Base-by-base conservation (phyloP, 2,888 invertebrate species). In the Caenorhabditis wallacei region DNA sequence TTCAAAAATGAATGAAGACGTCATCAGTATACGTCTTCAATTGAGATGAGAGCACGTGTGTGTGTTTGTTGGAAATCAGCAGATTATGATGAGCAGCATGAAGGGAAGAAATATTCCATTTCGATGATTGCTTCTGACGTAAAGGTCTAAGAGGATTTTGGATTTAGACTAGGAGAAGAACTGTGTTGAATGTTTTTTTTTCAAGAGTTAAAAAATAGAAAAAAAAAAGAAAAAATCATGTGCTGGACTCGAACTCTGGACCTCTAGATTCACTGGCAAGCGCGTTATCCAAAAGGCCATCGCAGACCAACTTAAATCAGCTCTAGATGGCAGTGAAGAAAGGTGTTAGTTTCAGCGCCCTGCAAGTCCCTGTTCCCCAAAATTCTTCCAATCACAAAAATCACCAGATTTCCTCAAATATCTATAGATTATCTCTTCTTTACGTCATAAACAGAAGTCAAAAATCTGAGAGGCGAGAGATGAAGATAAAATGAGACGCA, bases 11-110 rank as follows among this genome's bases (percentile, higher is more conserved):
- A 35, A 4, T 35, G 40, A 40, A 40, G 24, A 22, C 59, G 37
- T 61, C 59, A 40, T 61, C 59, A 40, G 22, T n/a, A 57, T 35
- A 57, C 57, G 57, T 57, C 35, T 57, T 57, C 57, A 48, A 18
- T n/a, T n/a, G n/a, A n/a, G 18, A 26, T 22, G 54, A 54, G 4
- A 26, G 24, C 54, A 54, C 54, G 54, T 54, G 53, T 48, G 16
- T 48, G 5, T 48, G 51, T 51, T 16, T 40, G 40, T 13, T 13
- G 40, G 16, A 40, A 40, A 40, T 40, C 40, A 13, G 40, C 40
- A 40, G 40, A 40, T 40, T 40, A 40, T 40, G 40, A 40, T 40
- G 40, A 40, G 10, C 13, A 40, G 40, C 40, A 10, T 5, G 30
- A 30, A 30, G n/a, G n/a, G n/a, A n/a, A n/a, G n/a, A 30, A 30